Base-by-base conservation (phyloP, 2,113 vertebrate species). In the Dicentrarchus labrax region DNA sequence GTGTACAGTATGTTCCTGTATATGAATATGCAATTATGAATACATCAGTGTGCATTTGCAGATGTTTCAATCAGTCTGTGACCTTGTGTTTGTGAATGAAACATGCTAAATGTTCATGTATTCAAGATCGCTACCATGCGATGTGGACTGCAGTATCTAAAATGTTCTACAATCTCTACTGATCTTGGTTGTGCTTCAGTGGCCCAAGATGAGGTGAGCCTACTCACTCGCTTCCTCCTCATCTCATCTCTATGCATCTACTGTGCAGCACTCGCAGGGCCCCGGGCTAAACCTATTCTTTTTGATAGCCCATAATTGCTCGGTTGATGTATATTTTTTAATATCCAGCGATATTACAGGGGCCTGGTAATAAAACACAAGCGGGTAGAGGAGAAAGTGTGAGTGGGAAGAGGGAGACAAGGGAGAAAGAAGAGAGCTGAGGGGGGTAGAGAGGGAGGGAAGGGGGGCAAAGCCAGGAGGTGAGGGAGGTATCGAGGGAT, bases 271-370 rank as follows among this genome's bases (percentile, higher is more conserved):
- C 85, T 80, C 24, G 72, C 73, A 83, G 70, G 66, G 90, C 93
- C 92, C 76, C 89, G 43, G 93, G 94, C 94, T 86, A 82, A 93
- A 87, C 89, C 82, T 91, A 88, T 91, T 93, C 92, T 93, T 91
- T 93, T 90, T 93, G 92, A 92, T 94, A 90, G 93, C 86, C 93
- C 93, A 92, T 94, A 94, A 95, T 94, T 94, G 94, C 95, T 92
- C 67, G 69, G 88, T 85, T 95, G 94, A 96, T 95, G 94, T 95
- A 95, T 96, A 95, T 94, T 94, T 95, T 93, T 95, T 95, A 95
- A 96, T 95, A 95, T 95, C 92, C 89, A 92, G 91, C 87, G 72
- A 94, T 95, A 95, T 95, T 95, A 95, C 89, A 90, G 89, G 84
- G 85, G 76, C 86, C 83, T 83, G 86, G 91, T 91, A 93, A 95